These are phyloP conservation scores for Xanthia togata DNA, from an alignment of 2,888 invertebrate genomes.

Conservation along the genomic window DNA sequence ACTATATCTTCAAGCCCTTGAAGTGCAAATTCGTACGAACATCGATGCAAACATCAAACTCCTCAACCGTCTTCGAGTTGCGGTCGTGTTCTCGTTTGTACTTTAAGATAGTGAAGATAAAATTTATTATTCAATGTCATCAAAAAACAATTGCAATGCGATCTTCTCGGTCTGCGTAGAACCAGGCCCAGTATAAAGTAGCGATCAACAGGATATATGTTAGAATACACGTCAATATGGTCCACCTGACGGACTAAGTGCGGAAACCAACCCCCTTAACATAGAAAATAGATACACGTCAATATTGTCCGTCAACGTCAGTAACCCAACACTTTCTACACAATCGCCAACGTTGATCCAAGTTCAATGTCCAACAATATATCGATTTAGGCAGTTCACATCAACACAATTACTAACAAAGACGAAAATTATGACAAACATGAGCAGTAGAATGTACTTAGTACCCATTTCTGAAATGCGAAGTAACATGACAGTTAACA, in stretches of 20 bases:
- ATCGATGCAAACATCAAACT: slow-evolving; percentile 15
- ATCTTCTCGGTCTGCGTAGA: background rate
- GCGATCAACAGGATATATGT: background rate
- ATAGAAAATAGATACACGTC: background rate
- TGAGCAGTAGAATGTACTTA: background rate
- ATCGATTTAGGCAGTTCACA: background rate
- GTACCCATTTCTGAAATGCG: background rate
- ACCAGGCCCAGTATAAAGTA: too few species aligned
- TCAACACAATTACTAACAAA: background rate
- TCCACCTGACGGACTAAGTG: too few species aligned
- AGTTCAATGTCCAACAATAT: slow-evolving; percentile 16
- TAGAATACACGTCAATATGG: background rate
- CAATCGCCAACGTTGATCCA: slow-evolving; percentile 7
- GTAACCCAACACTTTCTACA: slow-evolving; percentile 18
- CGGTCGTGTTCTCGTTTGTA: background rate
- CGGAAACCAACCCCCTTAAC: too few species aligned
- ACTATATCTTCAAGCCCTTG: background rate
- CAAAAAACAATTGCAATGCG: background rate
- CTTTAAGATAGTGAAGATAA: slow-evolving; percentile 13
- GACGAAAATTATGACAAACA: background rate
- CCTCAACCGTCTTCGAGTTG: background rate
- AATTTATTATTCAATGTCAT: slow-evolving; percentile 2
- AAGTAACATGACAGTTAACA: background rate
- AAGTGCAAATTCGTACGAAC: slow-evolving; percentile 10
- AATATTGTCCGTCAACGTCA: too few species aligned